Conservation (phyloP, 1,140 invertebrate genomes). For the Luehdorfia chinensis region DNA sequence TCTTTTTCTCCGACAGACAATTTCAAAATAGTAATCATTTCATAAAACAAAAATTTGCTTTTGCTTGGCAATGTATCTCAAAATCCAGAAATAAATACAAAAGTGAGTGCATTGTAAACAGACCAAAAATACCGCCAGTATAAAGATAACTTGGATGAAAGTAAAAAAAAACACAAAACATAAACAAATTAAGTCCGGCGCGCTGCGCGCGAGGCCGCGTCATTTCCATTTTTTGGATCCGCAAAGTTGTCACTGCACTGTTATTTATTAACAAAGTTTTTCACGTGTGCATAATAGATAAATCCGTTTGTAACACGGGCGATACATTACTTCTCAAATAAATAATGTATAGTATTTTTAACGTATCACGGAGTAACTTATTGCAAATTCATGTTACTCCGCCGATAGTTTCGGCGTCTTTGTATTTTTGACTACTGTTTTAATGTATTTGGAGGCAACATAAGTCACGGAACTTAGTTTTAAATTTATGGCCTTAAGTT, state of each 20-base stretch:
- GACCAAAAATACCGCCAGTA: background rate
- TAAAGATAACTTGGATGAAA: conserved; percentile 6
- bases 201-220: conserved; percentile 19
- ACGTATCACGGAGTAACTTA: conserved; percentile 23
- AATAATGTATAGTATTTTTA: conserved; percentile 37
- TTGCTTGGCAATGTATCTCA: too few relatives aligned
- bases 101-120: background rate
- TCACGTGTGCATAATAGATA: conserved; percentile 28
- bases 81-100: conserved; percentile 1
- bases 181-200: conserved; percentile 24
- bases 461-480: conserved; percentile 15
- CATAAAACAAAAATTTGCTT: too few relatives aligned
- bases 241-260: conserved; percentile 18
- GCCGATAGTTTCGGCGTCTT: conserved; percentile 21
- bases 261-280: conserved; percentile 33
- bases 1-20: too few relatives aligned
- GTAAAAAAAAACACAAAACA: conserved; percentile 25
- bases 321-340: conserved; percentile 27
- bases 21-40: too few relatives aligned
- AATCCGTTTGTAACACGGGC: conserved; percentile 22
- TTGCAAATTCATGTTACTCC: conserved; percentile 28
- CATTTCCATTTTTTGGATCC: conserved; percentile 31
- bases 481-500: conserved; percentile 7
- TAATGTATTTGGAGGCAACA: conserved; percentile 6
- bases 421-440: conserved; percentile 18